Evolutionary conservation across 2,797 vertebrate species (phyloP).

Genomic region (Melanotaenia maccullochi): DNA sequence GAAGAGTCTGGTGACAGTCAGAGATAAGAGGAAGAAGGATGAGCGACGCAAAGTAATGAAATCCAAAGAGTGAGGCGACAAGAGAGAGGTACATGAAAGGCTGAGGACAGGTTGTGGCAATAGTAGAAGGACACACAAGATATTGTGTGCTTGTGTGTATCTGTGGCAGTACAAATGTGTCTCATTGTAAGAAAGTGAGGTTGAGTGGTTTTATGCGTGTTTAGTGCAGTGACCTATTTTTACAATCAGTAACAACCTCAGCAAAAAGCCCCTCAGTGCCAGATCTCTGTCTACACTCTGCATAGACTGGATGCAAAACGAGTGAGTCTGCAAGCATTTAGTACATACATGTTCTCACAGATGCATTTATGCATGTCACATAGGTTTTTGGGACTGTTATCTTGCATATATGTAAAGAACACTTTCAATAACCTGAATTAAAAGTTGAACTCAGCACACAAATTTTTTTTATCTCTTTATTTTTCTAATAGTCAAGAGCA

Average conservation of each 20-base stretch:
- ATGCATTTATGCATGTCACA: conserved; percentile 41
- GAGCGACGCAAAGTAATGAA: conserved; percentile 61
- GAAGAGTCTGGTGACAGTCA: conserved; percentile 34
- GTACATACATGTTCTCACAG: conserved; percentile 46
- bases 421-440: conserved; percentile 15
- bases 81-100: conserved; percentile 57
- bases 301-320: conserved; percentile 50
- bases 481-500: background rate
- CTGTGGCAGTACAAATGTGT: conserved; percentile 25
- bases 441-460: conserved; percentile 27
- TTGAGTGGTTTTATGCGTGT: conserved; percentile 39
- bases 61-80: conserved; percentile 47
- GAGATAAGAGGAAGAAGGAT: conserved; percentile 53
- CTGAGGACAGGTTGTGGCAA: conserved; percentile 37
- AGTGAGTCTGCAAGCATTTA: conserved; percentile 39
- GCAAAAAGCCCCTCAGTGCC: conserved; percentile 63
- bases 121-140: conserved; percentile 33
- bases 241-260: conserved; percentile 73
- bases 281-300: conserved; percentile 49
- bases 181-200: conserved; percentile 31
- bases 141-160: conserved; percentile 12
- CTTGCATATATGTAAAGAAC: background rate
- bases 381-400: conserved; percentile 3
- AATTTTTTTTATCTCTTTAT: conserved; percentile 23
- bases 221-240: conserved; percentile 78